These are phyloP conservation scores for Meda fulgida DNA, from an alignment of 2,797 vertebrate species.

Conservation along the genomic window DNA sequence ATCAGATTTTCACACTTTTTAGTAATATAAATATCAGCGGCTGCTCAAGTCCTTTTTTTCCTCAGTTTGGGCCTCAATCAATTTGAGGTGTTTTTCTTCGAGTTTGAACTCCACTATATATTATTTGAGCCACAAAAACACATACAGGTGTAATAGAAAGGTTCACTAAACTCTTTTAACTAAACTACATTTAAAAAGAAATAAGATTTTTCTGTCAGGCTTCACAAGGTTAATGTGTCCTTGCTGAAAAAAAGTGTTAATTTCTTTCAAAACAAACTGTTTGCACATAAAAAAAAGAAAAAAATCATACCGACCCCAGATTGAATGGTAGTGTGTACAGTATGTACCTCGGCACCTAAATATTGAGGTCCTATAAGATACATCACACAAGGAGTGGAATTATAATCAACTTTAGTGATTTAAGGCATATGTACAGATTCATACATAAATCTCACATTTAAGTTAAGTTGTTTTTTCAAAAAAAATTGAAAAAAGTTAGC, in stretches of 20 bases:
- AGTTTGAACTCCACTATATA: too few relatives aligned
- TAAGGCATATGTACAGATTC: slow-evolving; percentile 55
- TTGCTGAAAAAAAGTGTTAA: not conserved
- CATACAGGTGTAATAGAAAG: not conserved
- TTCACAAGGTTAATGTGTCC: not conserved
- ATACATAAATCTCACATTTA: slow-evolving; percentile 50
- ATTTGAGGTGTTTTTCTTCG: not conserved
- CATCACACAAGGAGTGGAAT: slow-evolving; percentile 4
- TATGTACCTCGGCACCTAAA: not conserved
- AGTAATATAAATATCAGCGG: not conserved
- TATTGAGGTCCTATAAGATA: not conserved
- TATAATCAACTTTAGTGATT: slow-evolving; percentile 46
- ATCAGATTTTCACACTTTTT: not conserved
- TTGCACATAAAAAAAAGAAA: not conserved
- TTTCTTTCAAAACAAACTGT: too few relatives aligned
- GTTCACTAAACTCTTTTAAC: not conserved
- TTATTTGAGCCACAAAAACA: not conserved
- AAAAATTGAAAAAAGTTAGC: slow-evolving; percentile 55
- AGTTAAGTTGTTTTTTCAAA: slow-evolving; percentile 52
- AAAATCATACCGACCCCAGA: not conserved
- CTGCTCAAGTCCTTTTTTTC: not conserved
- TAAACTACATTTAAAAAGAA: not conserved
- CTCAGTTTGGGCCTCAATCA: not conserved
- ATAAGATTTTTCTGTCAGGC: not conserved
- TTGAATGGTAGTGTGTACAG: not conserved